These are phyloP conservation scores for Pseudopodoces humilis DNA, from an alignment of 2,113 vertebrate genomes.

Conservation along the genomic window DNA sequence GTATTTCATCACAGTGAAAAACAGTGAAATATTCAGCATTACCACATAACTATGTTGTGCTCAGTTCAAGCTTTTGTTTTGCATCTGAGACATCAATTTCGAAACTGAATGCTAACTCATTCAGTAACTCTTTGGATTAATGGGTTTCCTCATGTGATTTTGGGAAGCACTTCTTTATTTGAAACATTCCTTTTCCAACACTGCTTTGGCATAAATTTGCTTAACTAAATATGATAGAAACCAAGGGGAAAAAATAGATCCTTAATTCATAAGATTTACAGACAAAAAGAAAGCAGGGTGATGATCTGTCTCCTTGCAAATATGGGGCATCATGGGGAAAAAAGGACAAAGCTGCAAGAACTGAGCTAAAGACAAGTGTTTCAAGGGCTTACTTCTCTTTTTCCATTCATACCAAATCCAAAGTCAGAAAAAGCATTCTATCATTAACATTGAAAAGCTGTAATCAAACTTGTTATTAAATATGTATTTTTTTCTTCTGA, in stretches of 20 bases:
- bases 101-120: not conserved
- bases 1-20: not conserved
- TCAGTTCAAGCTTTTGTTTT: not conserved
- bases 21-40: not conserved
- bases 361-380: not conserved
- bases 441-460: not conserved
- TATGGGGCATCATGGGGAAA: not conserved
- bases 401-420: not conserved
- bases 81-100: not conserved
- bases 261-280: not conserved
- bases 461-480: not conserved
- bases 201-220: not conserved
- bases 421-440: not conserved
- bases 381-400: not conserved
- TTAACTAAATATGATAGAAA: not conserved
- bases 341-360: not conserved
- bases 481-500: not conserved
- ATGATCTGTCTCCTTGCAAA: not conserved
- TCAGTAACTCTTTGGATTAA: not conserved
- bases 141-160: not conserved
- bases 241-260: not conserved
- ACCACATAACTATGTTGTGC: not conserved
- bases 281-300: not conserved
- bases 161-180: not conserved
- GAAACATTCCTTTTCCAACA: not conserved